A percentile compares a stretch with the other conserved stretches of the same genome.
These are phyloP conservation scores for Pteronura brasiliensis DNA, from an alignment of 2,113 vertebrate genomes.

Conservation along the genomic window DNA sequence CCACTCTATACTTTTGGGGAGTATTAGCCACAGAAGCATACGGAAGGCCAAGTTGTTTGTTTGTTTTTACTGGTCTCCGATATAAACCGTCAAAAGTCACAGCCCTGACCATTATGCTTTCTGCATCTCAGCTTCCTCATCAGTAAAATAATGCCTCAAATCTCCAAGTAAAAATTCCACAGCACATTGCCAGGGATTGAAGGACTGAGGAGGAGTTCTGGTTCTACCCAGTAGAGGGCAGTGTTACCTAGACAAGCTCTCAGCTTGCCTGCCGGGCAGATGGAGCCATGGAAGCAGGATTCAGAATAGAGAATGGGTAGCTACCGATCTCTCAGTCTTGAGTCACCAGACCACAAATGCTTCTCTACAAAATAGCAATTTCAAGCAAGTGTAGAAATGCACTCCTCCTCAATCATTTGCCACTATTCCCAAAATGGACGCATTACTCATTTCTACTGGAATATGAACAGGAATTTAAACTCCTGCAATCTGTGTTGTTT, in stretches of 20 bases:
- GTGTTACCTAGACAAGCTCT: slow-evolving; percentile 58
- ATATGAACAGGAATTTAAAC: slow-evolving; percentile 75
- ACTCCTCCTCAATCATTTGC: slow-evolving; percentile 69
- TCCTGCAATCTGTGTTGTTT: slow-evolving; percentile 77
- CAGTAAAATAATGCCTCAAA: neutral
- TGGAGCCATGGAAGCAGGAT: slow-evolving; percentile 36
- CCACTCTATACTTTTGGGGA: neutral
- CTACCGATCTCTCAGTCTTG: slow-evolving; percentile 57
- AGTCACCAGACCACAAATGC: slow-evolving; percentile 69
- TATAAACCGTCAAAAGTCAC: neutral
- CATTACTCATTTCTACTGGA: slow-evolving; percentile 77
- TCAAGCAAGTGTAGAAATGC: slow-evolving; percentile 54
- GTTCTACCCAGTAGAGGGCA: slow-evolving; percentile 64
- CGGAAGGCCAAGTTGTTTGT: neutral
- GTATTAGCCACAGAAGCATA: neutral
- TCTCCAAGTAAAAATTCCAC: neutral
- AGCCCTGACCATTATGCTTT: neutral
- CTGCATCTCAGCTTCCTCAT: neutral
- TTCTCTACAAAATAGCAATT: slow-evolving; percentile 74
- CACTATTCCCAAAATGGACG: slow-evolving; percentile 68
- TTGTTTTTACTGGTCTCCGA: neutral
- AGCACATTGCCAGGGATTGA: neutral
- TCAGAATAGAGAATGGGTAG: slow-evolving; percentile 14
- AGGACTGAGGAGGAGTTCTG: neutral
- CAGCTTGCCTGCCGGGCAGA: slow-evolving; percentile 41